Evolutionary conservation across 2,888 invertebrate genomes (phyloP).

Genomic region (Tachina grossa): DNA sequence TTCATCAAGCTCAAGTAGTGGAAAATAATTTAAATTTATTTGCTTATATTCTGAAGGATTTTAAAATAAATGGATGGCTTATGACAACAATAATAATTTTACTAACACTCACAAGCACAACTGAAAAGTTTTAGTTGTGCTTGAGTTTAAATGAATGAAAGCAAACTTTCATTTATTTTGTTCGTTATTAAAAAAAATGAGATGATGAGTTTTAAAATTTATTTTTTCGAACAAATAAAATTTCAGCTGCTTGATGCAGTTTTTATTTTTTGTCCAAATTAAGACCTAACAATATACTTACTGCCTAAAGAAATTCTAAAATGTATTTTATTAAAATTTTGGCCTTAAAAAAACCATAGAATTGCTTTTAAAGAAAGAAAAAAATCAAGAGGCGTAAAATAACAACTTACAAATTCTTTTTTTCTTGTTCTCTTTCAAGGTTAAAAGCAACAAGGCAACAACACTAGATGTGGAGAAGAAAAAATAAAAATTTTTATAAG

Average conservation of each 20-base stretch:
- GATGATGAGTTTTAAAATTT: neutral
- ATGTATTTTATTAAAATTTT: neutral
- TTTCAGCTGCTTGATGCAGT: too few species aligned
- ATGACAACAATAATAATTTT: neutral
- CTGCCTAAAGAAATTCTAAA: neutral
- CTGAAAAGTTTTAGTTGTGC: neutral
- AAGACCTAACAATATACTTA: too few species aligned
- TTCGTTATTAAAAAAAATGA: constrained; percentile 1
- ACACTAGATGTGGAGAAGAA: neutral
- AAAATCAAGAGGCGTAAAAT: constrained; percentile 5
- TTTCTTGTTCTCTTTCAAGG: constrained; percentile 59
- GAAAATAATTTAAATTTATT: constrained; percentile 16
- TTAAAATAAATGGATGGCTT: constrained; percentile 1
- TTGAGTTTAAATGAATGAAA: neutral
- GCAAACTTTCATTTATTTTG: neutral
- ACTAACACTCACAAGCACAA: neutral
- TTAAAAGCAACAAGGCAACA: constrained; percentile 16
- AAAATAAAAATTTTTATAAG: neutral
- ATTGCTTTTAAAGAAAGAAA: neutral
- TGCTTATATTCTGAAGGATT: neutral
- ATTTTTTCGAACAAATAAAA: neutral
- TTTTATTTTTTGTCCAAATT: too few species aligned
- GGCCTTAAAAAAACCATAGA: neutral
- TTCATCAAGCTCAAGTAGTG: constrained; percentile 23
- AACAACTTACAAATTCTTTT: constrained; percentile 22